phyloP scores from a whole-genome alignment of 2,888 invertebrate species.

The Xanthorhoe designata region DNA sequence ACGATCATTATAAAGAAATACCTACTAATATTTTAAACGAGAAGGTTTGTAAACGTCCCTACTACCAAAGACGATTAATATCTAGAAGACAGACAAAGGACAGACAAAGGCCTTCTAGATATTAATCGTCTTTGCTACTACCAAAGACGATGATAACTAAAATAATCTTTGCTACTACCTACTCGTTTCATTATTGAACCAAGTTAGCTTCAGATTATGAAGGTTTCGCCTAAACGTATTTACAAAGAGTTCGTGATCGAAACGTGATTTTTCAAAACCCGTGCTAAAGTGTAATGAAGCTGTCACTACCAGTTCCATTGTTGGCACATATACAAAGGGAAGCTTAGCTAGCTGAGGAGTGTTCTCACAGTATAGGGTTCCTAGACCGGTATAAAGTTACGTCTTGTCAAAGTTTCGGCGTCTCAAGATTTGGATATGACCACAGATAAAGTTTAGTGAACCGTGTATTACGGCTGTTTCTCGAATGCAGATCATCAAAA shows the following conservation, averaged over 20 bases:
- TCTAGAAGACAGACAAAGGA: too few species aligned
- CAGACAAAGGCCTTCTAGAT: too few species aligned
- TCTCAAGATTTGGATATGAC: background rate
- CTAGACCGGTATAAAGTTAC: background rate
- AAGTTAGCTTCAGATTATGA: background rate
- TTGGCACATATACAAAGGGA: slow-evolving; percentile 35
- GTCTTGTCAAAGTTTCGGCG: background rate
- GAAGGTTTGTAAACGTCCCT: too few species aligned
- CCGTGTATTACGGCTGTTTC: too few species aligned
- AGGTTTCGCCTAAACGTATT: background rate
- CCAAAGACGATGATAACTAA: too few species aligned
- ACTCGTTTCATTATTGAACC: too few species aligned
- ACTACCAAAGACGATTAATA: too few species aligned
- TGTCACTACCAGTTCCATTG: slow-evolving; percentile 35
- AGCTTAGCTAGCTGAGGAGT: slow-evolving; percentile 24
- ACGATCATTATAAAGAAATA: too few species aligned
- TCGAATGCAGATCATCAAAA: too few species aligned
- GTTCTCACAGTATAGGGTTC: slow-evolving; percentile 5
- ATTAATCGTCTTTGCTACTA: too few species aligned
- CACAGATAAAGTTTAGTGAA: background rate
- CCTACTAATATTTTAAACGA: too few species aligned
- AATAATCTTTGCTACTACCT: background rate
- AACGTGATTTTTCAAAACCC: slow-evolving; percentile 31
- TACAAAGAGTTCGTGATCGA: background rate
- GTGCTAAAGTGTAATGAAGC: slow-evolving; percentile 30